A percentile compares a stretch with the other conserved stretches of the same genome.
phyloP scores from a whole-genome alignment of 1,140 invertebrate species.

The Muscidifurax raptorellus region DNA sequence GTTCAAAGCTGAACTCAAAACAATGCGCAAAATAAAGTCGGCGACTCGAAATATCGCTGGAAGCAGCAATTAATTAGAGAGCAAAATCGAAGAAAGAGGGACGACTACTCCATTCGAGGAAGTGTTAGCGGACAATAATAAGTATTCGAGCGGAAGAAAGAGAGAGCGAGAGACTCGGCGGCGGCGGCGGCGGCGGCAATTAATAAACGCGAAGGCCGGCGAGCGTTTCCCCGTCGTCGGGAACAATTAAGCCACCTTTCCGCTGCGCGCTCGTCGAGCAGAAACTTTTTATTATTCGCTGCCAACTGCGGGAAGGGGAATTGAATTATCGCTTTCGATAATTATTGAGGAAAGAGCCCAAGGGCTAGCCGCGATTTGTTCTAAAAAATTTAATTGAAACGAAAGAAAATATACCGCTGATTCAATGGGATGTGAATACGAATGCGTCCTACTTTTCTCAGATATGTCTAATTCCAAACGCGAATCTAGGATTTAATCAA shows the following conservation, averaged over 20 bases:
- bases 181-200: slow-evolving; percentile 10
- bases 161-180: background rate
- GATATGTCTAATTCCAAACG: too few species aligned
- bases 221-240: slow-evolving; percentile 12
- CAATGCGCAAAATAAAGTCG: background rate
- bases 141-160: background rate
- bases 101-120: background rate
- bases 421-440: too few species aligned
- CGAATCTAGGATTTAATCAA: background rate
- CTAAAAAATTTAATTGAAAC: background rate
- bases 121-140: slow-evolving; percentile 31
- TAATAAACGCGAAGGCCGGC: slow-evolving; percentile 22
- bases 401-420: background rate
- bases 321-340: slow-evolving; percentile 42
- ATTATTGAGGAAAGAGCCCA: slow-evolving; percentile 18
- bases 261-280: background rate
- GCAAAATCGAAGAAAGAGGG: background rate
- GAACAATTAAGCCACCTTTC: slow-evolving; percentile 38
- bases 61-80: slow-evolving; percentile 23
- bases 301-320: background rate
- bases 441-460: too few species aligned
- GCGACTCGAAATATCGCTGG: background rate
- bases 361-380: background rate
- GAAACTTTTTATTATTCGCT: slow-evolving; percentile 47
- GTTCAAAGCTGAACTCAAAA: background rate